Evolutionary conservation across 2,797 vertebrate species (phyloP), one percentile per base, ranked within the genome.

Genomic region (Microctenopoma lineatum): DNA sequence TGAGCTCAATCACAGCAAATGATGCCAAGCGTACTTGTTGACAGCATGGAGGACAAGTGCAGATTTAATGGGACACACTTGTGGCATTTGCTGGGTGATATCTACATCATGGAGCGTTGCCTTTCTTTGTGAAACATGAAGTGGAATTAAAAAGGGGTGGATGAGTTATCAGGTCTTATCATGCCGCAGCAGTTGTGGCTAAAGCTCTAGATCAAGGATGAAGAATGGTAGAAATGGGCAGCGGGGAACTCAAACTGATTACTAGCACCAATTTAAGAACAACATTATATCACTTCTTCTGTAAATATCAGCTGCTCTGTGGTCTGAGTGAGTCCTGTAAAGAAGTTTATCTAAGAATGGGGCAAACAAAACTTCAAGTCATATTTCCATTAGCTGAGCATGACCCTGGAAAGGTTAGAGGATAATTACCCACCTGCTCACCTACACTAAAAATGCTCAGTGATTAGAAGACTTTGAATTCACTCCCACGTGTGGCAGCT

Each of bases 11-110:
- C 74, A 46, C 66, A 64, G 69, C 73, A 71, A 67, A 79, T 45
- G 62, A 85, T 87, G 89, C 79, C 87, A 85, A 13, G 57, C 48
- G 16, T 57, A 83, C 87, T 86, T 82, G 75, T 89, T 87, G 90
- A 91, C 90, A 92, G 86, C 74, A 36, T 74, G 59, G 69, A 79
- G 64, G 78, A 81, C 79, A 86, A 86, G 81, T 62, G 70, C 66
- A 64, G 87, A 87, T 90, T 79, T 79, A 81, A 85, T 87, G 81
- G 77, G 68, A 84, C 63, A 32, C 70, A 75, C 73, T 81, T 78
- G 76, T 79, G 73, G 51, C 73, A 59, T 74, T 81, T 73, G 56
- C 58, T 45, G 84, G 84, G 70, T 79, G 72, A 70, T 57, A 80
- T 89, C 80, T 77, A 66, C 83, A 64, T 84, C 51, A 46, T 21